phyloP scores from a whole-genome alignment of 2,888 invertebrate species.

The Linnaemya tessellans region DNA sequence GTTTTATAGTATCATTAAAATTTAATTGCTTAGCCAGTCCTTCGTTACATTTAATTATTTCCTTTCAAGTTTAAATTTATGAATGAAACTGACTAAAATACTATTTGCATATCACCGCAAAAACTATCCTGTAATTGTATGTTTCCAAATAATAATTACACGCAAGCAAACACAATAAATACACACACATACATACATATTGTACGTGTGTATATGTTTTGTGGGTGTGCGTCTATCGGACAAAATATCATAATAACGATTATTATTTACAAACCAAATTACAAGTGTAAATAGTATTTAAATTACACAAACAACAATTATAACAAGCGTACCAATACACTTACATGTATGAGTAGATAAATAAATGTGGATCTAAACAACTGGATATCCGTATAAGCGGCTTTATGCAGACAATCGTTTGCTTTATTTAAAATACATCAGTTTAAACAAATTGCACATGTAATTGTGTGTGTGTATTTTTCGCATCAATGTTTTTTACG shows the following conservation, averaged over 20 bases:
- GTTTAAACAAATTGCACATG: neutral
- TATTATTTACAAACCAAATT: conserved; percentile 61
- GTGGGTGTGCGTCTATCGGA: conserved; percentile 4
- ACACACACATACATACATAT: neutral
- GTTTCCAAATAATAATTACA: neutral
- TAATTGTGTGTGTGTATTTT: too few relatives aligned
- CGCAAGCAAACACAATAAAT: neutral
- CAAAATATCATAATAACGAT: conserved; percentile 48
- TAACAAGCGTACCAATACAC: neutral
- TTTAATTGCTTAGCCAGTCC: conserved; percentile 49
- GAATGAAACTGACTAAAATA: conserved; percentile 52
- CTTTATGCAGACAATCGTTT: neutral
- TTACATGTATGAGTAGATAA: neutral
- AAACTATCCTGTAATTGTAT: conserved; percentile 22
- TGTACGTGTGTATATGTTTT: neutral
- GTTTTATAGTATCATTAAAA: conserved; percentile 51
- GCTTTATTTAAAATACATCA: conserved; percentile 29
- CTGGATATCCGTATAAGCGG: neutral
- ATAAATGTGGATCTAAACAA: neutral
- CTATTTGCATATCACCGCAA: conserved; percentile 56
- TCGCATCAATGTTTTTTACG: too few relatives aligned
- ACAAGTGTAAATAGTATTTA: conserved; percentile 50
- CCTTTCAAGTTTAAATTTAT: conserved; percentile 36
- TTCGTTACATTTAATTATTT: conserved; percentile 49
- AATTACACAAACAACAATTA: conserved; percentile 19